A percentile compares a stretch with the other conserved stretches of the same genome.
phyloP scores from a whole-genome alignment of 2,888 invertebrate genomes.

The Margaritifera margaritifera region DNA sequence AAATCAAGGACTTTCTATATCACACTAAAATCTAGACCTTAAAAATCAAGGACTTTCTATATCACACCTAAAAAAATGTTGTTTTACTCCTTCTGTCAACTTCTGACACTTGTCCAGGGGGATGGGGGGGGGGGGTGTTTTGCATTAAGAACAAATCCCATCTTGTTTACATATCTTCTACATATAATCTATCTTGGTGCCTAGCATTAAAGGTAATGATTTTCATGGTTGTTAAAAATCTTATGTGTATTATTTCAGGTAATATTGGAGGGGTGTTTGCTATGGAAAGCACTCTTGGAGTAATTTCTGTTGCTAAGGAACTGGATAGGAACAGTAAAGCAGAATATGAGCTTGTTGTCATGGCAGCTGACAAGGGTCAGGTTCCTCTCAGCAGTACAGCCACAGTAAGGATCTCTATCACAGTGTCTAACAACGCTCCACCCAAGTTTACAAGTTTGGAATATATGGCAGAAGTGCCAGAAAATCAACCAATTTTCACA shows the following conservation, averaged over 20 bases:
- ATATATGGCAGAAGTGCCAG: conserved; percentile 60
- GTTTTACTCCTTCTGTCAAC: no score
- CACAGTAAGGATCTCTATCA: conserved; percentile 89
- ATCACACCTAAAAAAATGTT: no score
- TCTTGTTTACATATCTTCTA: no score
- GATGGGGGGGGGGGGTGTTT: no score
- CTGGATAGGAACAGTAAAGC: conserved; percentile 77
- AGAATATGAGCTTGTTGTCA: conserved; percentile 87
- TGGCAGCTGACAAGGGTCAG: conserved; percentile 89
- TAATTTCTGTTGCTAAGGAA: conserved; percentile 73
- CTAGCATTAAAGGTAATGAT: neutral
- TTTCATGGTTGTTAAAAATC: neutral
- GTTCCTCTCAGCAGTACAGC: conserved; percentile 82
- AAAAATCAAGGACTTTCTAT: no score
- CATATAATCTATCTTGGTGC: no score
- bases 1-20: no score
- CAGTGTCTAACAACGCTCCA: conserved; percentile 95
- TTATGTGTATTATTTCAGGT: conserved; percentile 73
- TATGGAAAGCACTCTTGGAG: conserved; percentile 86
- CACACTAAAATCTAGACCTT: no score
- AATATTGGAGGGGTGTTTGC: conserved; percentile 91
- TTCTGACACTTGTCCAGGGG: no score
- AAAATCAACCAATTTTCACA: conserved; percentile 57
- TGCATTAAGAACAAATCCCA: no score
- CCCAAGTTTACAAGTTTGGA: conserved; percentile 80